Base-by-base conservation (phyloP, 2,888 invertebrate genomes). In the Amphipoea oculea region DNA sequence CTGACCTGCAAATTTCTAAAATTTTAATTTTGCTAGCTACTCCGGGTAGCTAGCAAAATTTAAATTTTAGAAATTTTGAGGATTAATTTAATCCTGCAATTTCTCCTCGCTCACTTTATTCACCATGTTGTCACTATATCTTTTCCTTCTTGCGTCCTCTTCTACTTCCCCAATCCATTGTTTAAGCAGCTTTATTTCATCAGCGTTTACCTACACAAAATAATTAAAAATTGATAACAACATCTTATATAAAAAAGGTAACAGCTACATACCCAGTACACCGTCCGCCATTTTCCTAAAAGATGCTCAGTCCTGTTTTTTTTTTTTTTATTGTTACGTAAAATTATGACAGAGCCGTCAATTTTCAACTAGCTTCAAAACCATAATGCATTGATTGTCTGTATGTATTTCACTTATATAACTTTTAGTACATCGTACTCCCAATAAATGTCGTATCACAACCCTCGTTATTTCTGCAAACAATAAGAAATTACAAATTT, bases 351-450 rank as follows among this genome's bases (percentile, higher is more conserved):
- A 6, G 29, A 23, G 4, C 36, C 42, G 12, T 65, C 2, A 9
- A 29, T 73, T 23, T 9, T 40, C 17, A 7, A 57, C 9, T 12
- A 54, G 4, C 11, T 57, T 48, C 17, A 42, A 66, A 57, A 2
- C 73, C 54, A 57, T 23, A 81, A n/a, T 45, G 45, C 63, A 36
- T 5, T 54, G 45, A 20, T 36, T 54, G 23, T 29, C 20, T 11
- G 36, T 20, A 36, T 7, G 1, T 14, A 5, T 63, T 36, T n/a
- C 71, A 40, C 80, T 71, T 79, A 81, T 79, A 81, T n/a, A 23
- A 5, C 12, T 70, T 48, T 7, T 20, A 48, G 4, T 2, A 29
- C 7, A 54, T 45, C 6, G 23, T 65, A 2, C 48, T 57, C 17
- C 40, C 20, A 40, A 40, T 40, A 73, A 65, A 20, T 45, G n/a